phyloP scores from a whole-genome alignment of 2,888 invertebrate species.

The Aspidapion aeneum region DNA sequence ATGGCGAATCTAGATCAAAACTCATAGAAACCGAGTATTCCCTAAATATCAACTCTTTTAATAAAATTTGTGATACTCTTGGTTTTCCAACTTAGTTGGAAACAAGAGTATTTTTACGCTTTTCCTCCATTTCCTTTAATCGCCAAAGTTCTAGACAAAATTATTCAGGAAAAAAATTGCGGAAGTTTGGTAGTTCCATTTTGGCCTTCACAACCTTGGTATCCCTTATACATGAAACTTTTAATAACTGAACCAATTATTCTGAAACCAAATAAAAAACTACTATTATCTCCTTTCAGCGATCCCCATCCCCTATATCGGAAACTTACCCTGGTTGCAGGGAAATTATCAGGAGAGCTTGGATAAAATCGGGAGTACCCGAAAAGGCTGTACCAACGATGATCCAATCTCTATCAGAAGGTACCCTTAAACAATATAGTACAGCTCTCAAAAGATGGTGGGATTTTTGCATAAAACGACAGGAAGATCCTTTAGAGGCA shows the following conservation, averaged over 20 bases:
- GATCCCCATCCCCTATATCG: constrained; percentile 5
- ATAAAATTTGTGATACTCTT: neutral
- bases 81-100: neutral
- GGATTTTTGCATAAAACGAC: constrained; percentile 5
- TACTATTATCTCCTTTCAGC: constrained; percentile 11
- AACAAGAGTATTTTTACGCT: constrained; percentile 7
- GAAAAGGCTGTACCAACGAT: constrained; percentile 14
- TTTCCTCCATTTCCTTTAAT: constrained; percentile 9
- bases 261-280: constrained; percentile 4
- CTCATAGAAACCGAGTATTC: constrained; percentile 4
- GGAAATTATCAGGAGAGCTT: constrained; percentile 11
- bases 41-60: neutral
- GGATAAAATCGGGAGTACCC: constrained; percentile 4
- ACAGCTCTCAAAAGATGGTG: constrained; percentile 12
- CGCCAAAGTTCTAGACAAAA: constrained; percentile 9
- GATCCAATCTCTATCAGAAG: constrained; percentile 10
- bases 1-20: constrained; percentile 4
- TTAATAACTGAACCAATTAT: constrained; percentile 2
- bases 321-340: constrained; percentile 13
- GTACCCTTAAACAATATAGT: constrained; percentile 14
- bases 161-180: neutral
- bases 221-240: constrained; percentile 5
- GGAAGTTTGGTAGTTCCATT: constrained; percentile 1
- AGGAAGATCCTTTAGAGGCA: constrained; percentile 1
- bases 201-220: constrained; percentile 11